phyloP scores from a whole-genome alignment of 2,797 vertebrate genomes.

The Denticeps clupeoides region DNA sequence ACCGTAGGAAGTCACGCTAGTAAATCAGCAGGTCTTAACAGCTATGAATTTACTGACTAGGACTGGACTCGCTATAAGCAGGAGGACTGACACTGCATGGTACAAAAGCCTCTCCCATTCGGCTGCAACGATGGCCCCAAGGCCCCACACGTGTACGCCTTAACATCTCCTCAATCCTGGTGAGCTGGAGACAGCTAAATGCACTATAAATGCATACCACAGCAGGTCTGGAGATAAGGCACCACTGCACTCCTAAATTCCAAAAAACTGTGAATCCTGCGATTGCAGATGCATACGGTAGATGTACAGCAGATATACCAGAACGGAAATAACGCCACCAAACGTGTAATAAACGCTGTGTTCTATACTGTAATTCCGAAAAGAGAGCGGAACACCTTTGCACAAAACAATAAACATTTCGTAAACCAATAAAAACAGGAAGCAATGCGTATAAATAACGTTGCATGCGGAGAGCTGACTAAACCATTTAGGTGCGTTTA shows the following conservation, averaged over 20 bases:
- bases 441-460: slow-evolving; percentile 18
- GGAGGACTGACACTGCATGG: slow-evolving; percentile 5
- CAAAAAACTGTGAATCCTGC: too few species aligned
- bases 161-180: background rate
- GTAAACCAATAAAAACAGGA: slow-evolving; percentile 10
- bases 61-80: slow-evolving; percentile 39
- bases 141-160: slow-evolving; percentile 1
- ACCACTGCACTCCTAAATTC: slow-evolving; percentile 3
- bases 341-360: too few species aligned
- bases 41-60: slow-evolving; percentile 45
- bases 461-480: slow-evolving; percentile 9
- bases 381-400: too few species aligned
- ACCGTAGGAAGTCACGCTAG: slow-evolving; percentile 34
- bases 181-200: background rate
- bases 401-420: too few species aligned
- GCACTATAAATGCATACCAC: slow-evolving; percentile 1
- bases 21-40: slow-evolving; percentile 45
- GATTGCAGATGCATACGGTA: too few species aligned
- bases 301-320: too few species aligned
- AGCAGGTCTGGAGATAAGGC: slow-evolving; percentile 2
- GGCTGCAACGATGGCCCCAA: background rate
- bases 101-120: slow-evolving; percentile 1
- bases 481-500: slow-evolving; percentile 24
- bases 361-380: too few species aligned
- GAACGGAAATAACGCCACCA: too few species aligned